A percentile compares a stretch with the other conserved stretches of the same genome.
Evolutionary conservation across 2,888 invertebrate species (phyloP).

Genomic region (Athetis lepigone): DNA sequence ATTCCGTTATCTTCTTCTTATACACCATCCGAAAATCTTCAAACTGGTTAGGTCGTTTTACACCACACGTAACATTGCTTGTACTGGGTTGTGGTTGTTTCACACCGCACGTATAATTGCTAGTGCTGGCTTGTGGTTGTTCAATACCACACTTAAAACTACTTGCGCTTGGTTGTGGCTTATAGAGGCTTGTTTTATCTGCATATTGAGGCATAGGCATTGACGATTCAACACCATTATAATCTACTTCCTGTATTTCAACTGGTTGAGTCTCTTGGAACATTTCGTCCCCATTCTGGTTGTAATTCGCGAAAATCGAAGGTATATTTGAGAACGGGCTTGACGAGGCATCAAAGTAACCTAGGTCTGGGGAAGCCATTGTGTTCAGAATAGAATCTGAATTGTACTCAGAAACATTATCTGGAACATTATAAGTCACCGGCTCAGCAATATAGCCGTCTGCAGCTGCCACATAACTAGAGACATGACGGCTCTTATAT

Average conservation of each 20-base stretch:
- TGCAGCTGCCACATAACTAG: conserved; percentile 10
- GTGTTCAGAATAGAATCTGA: conserved; percentile 12
- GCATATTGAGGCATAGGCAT: conserved; percentile 1
- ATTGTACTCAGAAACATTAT: conserved; percentile 8
- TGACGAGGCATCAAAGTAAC: conserved; percentile 28
- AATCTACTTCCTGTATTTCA: not conserved
- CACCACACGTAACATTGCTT: conserved; percentile 44
- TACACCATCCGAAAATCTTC: conserved; percentile 49
- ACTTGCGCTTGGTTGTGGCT: conserved; percentile 37
- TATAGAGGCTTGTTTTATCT: conserved; percentile 5
- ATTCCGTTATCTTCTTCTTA: conserved; percentile 65
- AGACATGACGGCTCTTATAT: conserved; percentile 9
- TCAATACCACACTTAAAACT: conserved; percentile 59
- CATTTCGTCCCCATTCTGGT: conserved; percentile 1
- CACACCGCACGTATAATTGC: conserved; percentile 45
- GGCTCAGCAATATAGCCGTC: conserved; percentile 1
- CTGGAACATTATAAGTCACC: conserved; percentile 4
- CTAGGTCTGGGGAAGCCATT: conserved; percentile 18
- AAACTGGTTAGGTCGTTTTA: conserved; percentile 64
- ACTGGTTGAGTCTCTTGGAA: not conserved
- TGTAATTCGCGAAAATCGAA: conserved; percentile 17
- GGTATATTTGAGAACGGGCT: conserved; percentile 25
- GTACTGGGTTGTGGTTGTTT: conserved; percentile 57
- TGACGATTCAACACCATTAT: not conserved
- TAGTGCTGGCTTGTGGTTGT: conserved; percentile 52